A percentile compares a stretch with the other conserved stretches of the same genome.
These are phyloP conservation scores for Otocyon megalotis DNA, from an alignment of 2,113 vertebrate species.

Conservation along the genomic window DNA sequence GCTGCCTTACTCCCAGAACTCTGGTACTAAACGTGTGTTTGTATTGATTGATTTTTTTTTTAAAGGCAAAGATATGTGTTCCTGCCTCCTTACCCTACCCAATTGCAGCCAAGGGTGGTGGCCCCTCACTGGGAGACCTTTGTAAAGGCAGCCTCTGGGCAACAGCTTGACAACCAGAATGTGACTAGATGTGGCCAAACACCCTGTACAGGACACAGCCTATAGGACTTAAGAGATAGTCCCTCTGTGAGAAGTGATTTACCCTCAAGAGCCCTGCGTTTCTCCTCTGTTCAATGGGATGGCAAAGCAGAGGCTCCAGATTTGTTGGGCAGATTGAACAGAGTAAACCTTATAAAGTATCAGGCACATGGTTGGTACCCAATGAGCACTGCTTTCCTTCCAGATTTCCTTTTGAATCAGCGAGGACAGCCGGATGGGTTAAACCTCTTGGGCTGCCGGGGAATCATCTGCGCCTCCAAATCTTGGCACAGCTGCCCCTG, in stretches of 20 bases:
- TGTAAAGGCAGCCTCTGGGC: background rate
- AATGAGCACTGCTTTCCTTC: background rate
- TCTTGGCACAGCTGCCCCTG: background rate
- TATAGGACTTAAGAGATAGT: background rate
- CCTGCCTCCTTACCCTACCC: background rate
- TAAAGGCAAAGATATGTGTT: background rate
- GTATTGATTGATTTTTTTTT: background rate
- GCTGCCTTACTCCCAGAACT: background rate
- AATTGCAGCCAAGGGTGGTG: background rate
- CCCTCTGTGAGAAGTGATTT: background rate
- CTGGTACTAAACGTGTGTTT: background rate
- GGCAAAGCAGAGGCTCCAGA: background rate
- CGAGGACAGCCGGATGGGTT: background rate
- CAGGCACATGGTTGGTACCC: background rate
- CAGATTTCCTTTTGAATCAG: conserved; percentile 34
- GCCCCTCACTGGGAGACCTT: background rate
- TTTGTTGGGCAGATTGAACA: background rate
- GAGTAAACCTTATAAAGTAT: background rate
- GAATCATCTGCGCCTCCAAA: conserved; percentile 60
- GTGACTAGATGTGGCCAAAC: background rate
- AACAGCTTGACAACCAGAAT: background rate
- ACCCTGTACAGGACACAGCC: background rate
- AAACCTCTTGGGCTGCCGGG: conserved; percentile 24
- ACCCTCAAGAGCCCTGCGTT: background rate
- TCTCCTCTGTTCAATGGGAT: background rate